Evolutionary conservation across 2,797 vertebrate genomes (phyloP).

Genomic region (Chelidonichthys spinosus): DNA sequence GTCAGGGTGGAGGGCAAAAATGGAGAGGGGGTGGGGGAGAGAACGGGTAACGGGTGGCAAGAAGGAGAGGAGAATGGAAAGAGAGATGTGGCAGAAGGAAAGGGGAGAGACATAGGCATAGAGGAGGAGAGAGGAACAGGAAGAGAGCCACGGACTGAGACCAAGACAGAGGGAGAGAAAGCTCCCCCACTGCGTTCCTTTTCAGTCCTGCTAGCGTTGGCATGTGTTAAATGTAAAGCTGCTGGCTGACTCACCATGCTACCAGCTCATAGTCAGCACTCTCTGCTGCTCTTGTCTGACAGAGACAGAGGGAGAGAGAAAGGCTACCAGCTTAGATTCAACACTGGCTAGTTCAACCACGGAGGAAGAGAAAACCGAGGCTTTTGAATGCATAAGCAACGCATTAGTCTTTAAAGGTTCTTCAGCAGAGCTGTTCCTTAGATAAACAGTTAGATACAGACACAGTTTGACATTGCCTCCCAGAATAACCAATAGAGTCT

Average conservation of each 20-base stretch:
- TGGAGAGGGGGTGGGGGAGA: conserved; percentile 37
- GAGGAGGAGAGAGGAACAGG: conserved; percentile 54
- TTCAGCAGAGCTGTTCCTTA: not conserved
- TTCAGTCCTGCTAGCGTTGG: conserved; percentile 80
- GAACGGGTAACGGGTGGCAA: conserved; percentile 56
- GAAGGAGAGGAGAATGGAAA: conserved; percentile 39
- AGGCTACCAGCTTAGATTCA: conserved; percentile 62
- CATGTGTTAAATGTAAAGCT: conserved; percentile 84
- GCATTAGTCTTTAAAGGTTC: not conserved
- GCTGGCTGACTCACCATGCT: conserved; percentile 82
- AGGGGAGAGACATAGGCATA: conserved; percentile 48
- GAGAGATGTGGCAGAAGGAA: conserved; percentile 42
- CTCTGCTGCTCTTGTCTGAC: conserved; percentile 75
- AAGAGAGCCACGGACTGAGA: conserved; percentile 69
- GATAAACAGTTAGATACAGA: not conserved
- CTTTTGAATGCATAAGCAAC: conserved; percentile 17
- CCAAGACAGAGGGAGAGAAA: conserved; percentile 72
- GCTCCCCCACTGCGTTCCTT: conserved; percentile 72
- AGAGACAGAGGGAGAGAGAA: conserved; percentile 60
- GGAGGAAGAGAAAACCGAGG: conserved; percentile 44
- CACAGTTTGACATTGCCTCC: not conserved
- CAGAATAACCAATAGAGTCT: no score
- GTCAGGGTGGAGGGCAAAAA: conserved; percentile 46
- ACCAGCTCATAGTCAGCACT: conserved; percentile 80
- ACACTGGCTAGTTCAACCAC: conserved; percentile 54